Conservation (phyloP, 2,113 vertebrate species). For the Colaptes auratus region DNA sequence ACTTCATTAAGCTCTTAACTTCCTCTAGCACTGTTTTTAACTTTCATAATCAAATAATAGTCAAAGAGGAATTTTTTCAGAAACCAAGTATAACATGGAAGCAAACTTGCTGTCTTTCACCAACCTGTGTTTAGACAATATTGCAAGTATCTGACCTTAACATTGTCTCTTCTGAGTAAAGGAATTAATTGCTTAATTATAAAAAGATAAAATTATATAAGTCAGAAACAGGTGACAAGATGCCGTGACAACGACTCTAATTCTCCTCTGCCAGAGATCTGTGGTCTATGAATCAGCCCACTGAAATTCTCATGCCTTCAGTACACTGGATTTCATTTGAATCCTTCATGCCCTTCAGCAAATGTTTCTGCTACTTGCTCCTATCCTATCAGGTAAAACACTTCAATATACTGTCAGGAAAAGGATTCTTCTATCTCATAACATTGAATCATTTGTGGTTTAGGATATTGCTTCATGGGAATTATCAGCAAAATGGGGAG, state of each 20-base stretch:
- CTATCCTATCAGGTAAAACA: background rate
- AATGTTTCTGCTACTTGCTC: background rate
- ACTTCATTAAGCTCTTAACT: background rate
- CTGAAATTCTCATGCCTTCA: background rate
- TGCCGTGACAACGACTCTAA: fast-evolving
- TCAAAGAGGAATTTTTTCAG: background rate
- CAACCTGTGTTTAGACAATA: background rate
- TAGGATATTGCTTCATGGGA: background rate
- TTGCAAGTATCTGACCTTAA: background rate
- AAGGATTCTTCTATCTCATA: background rate
- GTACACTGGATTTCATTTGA: background rate
- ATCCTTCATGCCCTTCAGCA: background rate
- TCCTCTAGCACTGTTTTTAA: background rate
- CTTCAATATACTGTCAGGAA: background rate
- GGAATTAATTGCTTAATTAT: background rate
- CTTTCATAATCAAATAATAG: background rate
- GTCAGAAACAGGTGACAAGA: background rate
- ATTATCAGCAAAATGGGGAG: background rate
- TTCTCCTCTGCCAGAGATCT: background rate
- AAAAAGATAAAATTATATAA: background rate
- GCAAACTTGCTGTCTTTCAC: background rate
- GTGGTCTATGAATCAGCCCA: background rate
- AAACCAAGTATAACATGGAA: background rate
- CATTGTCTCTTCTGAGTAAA: background rate
- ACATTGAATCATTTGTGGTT: background rate